Conservation (phyloP, 2,797 vertebrate species). For the Neosalanx taihuensis region DNA sequence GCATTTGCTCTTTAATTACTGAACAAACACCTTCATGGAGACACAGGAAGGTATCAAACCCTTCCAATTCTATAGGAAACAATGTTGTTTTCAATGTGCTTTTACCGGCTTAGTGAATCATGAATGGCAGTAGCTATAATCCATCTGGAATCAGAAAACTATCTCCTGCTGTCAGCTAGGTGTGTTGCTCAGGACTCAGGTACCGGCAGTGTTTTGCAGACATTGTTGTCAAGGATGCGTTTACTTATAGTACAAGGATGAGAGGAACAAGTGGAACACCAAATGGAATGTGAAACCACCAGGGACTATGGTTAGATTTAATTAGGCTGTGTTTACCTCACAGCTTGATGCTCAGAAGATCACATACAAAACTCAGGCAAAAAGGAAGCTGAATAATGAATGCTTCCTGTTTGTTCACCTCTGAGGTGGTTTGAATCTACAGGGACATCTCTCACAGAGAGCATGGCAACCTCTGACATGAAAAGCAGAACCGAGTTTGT, state of each 20-base stretch:
- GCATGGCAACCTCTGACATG: slow-evolving; percentile 33
- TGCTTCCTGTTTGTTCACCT: slow-evolving; percentile 42
- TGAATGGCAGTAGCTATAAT: neutral
- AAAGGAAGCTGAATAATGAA: slow-evolving; percentile 39
- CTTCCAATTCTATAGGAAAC: neutral
- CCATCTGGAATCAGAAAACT: neutral
- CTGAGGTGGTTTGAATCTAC: slow-evolving; percentile 42
- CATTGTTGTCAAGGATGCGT: no score
- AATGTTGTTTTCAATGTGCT: neutral
- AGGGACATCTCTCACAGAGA: slow-evolving; percentile 44
- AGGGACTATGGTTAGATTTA: slow-evolving; percentile 58
- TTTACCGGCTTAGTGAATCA: neutral
- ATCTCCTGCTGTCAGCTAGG: no score
- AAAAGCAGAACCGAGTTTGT: slow-evolving; percentile 33
- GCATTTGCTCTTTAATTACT: slow-evolving; percentile 15
- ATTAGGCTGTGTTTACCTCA: slow-evolving; percentile 68
- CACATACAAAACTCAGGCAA: slow-evolving; percentile 11
- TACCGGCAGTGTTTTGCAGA: no score
- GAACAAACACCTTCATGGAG: neutral
- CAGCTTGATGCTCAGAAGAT: slow-evolving; percentile 43
- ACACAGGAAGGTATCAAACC: neutral
- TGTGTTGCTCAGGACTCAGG: no score
- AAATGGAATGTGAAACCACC: slow-evolving; percentile 50
- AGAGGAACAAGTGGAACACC: slow-evolving; percentile 40
- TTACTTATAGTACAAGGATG: slow-evolving; percentile 19